Conservation (phyloP, 2,113 vertebrate genomes). For the Geococcyx californianus region DNA sequence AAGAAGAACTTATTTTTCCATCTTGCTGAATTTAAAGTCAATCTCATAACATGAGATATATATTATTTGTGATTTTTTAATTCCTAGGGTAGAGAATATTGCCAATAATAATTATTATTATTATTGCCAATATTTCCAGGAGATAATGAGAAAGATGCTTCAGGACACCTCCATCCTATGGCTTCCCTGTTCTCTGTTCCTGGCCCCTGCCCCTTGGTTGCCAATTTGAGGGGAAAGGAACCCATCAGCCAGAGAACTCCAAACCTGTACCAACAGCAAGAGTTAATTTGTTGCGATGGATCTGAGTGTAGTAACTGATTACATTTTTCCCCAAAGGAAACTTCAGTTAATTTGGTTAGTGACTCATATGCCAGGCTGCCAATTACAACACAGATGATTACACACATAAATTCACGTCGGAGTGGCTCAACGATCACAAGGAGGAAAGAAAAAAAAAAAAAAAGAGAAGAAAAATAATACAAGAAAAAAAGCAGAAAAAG, state of each 20-base stretch:
- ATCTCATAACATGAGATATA: not conserved
- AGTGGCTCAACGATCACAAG: constrained; percentile 44
- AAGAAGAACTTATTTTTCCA: not conserved
- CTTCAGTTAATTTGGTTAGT: constrained; percentile 81
- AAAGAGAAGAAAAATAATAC: not conserved
- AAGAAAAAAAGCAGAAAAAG: not conserved
- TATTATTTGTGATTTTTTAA: not conserved
- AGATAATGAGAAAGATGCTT: not conserved
- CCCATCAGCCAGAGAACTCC: not conserved
- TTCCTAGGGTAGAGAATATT: not conserved
- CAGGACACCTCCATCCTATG: not conserved
- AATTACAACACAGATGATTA: constrained; percentile 77
- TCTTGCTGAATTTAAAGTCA: not conserved
- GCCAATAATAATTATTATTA: not conserved
- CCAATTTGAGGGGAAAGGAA: constrained; percentile 6
- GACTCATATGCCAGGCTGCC: constrained; percentile 80
- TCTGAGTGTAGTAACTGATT: constrained; percentile 76
- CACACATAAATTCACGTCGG: constrained; percentile 67
- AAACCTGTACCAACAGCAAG: constrained; percentile 15
- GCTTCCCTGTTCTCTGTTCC: not conserved
- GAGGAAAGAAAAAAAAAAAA: not conserved
- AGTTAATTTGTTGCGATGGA: constrained; percentile 77
- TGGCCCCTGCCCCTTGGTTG: not conserved
- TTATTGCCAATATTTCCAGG: too few relatives aligned
- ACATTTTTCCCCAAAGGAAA: constrained; percentile 82